Evolutionary conservation across 2,797 vertebrate genomes (phyloP).

Genomic region (Malacoraja senta): DNA sequence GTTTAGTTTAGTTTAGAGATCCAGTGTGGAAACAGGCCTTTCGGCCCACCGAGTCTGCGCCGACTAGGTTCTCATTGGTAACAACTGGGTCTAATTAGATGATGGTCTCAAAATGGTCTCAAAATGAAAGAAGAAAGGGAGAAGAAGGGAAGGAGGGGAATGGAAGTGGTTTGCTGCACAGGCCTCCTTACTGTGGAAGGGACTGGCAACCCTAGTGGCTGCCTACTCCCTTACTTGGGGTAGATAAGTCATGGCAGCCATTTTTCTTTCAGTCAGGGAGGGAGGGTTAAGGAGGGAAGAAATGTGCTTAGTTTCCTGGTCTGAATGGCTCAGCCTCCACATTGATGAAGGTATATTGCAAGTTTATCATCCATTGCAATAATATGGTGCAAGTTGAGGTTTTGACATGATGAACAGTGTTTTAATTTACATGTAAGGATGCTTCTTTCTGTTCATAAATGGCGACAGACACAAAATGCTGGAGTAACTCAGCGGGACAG

Average conservation of each 20-base stretch:
- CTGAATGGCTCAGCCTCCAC: background rate
- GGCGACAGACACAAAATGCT: no score
- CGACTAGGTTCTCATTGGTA: no score
- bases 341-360: background rate
- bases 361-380: background rate
- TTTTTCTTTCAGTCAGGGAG: background rate
- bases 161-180: background rate
- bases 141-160: no score
- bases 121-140: no score
- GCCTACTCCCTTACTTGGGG: background rate
- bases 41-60: no score
- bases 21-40: no score
- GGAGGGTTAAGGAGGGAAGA: background rate
- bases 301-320: background rate
- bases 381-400: background rate
- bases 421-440: background rate
- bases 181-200: background rate
- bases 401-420: background rate
- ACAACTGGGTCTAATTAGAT: no score
- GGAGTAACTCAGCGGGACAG: no score
- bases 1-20: no score
- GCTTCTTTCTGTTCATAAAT: background rate
- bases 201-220: background rate
- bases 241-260: background rate
- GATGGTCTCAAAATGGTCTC: no score